These are phyloP conservation scores for Ispidina picta DNA, from an alignment of 2,797 vertebrate genomes.

Conservation along the genomic window DNA sequence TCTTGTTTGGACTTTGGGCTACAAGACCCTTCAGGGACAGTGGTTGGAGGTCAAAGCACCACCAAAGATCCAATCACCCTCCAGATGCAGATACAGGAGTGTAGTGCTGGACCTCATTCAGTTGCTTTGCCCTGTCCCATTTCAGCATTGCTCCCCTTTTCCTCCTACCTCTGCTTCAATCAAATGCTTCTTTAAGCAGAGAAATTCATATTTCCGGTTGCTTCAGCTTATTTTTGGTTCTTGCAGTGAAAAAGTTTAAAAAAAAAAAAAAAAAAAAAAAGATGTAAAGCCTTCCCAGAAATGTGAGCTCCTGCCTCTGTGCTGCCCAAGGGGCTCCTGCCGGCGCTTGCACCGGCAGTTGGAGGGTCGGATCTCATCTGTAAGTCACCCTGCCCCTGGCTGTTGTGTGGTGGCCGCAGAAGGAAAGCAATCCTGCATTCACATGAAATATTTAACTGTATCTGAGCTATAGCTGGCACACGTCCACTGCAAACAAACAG, in stretches of 20 bases:
- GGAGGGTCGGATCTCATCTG: neutral
- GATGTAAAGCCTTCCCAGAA: neutral
- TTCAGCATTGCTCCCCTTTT: neutral
- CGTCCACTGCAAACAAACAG: conserved; percentile 58
- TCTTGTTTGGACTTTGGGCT: neutral
- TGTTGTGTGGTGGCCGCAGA: neutral
- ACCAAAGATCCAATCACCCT: neutral
- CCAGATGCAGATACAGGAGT: neutral
- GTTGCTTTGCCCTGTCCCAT: neutral
- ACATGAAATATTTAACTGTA: conserved; percentile 49
- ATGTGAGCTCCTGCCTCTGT: neutral
- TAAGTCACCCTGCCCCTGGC: conserved; percentile 16
- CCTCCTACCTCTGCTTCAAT: neutral
- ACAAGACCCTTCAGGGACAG: neutral
- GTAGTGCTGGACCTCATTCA: rapidly evolving
- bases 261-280: neutral
- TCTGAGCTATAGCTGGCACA: conserved; percentile 45
- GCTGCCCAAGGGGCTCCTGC: neutral
- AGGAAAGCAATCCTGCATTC: conserved; percentile 23
- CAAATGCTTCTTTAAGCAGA: neutral
- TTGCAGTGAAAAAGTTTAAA: neutral
- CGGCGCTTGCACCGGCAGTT: rapidly evolving
- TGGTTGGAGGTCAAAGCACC: neutral
- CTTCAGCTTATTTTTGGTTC: neutral
- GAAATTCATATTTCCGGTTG: neutral